These are phyloP conservation scores for Chloropsis cyanopogon DNA, from an alignment of 2,113 vertebrate species.

Conservation along the genomic window DNA sequence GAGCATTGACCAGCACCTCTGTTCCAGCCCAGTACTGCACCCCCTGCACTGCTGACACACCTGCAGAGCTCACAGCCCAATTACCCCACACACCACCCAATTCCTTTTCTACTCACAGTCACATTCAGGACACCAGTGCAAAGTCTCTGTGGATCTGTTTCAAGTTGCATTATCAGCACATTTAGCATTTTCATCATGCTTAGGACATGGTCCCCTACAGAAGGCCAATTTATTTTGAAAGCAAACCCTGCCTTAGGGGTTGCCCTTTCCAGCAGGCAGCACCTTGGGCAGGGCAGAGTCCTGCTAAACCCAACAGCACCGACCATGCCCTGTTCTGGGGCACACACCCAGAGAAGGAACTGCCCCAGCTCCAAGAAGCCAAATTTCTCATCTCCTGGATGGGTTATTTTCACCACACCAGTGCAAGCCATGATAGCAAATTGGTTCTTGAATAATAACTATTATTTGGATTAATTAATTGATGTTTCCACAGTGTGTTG, in stretches of 20 bases:
- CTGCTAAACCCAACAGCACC: neutral
- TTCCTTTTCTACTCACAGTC: neutral
- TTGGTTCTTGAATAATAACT: neutral
- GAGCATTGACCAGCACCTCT: neutral
- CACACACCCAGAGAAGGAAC: neutral
- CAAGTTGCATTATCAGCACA: conserved; percentile 37
- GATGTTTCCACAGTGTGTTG: neutral
- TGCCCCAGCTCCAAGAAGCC: neutral
- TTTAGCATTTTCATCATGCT: conserved; percentile 18
- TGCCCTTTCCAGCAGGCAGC: neutral
- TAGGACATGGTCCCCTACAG: neutral
- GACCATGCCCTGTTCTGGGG: neutral
- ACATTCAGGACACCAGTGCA: neutral
- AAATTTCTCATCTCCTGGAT: neutral
- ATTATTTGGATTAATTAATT: conserved; percentile 15
- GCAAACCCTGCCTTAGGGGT: neutral
- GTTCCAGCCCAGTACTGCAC: neutral
- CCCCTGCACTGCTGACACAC: neutral
- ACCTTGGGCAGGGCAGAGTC: neutral
- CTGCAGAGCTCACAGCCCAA: neutral
- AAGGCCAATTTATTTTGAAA: neutral
- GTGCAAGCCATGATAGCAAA: neutral
- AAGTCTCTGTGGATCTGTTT: neutral
- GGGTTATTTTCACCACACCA: neutral
- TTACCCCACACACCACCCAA: neutral